Conservation (phyloP, 2,797 vertebrate genomes). For the Aldrovandia affinis region DNA sequence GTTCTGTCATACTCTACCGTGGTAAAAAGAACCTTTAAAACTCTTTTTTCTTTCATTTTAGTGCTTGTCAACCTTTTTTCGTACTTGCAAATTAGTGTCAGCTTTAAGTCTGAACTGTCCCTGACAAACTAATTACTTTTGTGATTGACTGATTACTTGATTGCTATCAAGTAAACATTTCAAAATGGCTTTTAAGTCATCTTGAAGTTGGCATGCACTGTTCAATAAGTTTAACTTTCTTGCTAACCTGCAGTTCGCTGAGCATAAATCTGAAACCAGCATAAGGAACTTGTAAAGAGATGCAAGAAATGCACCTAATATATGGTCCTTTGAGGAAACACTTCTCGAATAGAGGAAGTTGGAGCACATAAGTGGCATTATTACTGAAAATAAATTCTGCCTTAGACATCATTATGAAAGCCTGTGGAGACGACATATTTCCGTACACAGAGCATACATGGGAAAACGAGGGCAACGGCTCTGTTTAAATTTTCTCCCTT, state of each 20-base stretch:
- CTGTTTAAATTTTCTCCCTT: slow-evolving; percentile 40
- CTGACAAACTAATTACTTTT: background rate
- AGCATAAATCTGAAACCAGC: background rate
- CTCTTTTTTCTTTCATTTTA: background rate
- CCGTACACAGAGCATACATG: background rate
- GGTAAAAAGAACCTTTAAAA: background rate
- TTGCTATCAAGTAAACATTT: no score
- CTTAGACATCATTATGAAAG: background rate
- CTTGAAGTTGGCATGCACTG: background rate
- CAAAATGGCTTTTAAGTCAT: background rate
- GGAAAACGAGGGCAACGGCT: background rate
- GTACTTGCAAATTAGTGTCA: background rate
- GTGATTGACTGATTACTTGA: no score
- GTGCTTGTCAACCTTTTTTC: background rate
- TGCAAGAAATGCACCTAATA: background rate
- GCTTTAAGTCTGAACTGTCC: background rate
- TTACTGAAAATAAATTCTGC: background rate
- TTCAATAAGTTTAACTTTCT: background rate
- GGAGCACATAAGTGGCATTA: background rate
- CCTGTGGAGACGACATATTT: background rate
- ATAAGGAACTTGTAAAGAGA: background rate
- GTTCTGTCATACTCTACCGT: background rate
- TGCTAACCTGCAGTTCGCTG: background rate
- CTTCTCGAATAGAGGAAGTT: background rate
- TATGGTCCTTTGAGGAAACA: background rate